phyloP scores from a whole-genome alignment of 1,140 invertebrate genomes.

The Araneus ventricosus region DNA sequence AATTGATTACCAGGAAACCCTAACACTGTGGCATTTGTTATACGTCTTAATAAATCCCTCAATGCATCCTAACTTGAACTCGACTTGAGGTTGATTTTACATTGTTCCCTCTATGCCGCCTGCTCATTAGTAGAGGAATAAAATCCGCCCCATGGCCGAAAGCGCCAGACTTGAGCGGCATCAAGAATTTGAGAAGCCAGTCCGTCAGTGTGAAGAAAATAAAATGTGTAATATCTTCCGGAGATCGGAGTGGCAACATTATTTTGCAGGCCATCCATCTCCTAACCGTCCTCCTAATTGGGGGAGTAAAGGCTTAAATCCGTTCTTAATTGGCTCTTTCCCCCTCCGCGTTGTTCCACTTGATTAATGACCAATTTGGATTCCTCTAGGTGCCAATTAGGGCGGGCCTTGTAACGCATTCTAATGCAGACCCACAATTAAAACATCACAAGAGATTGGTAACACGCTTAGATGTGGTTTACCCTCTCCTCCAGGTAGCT shows the following conservation, averaged over 20 bases:
- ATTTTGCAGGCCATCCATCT: slow-evolving; percentile 45
- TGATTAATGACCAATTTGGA: slow-evolving; percentile 59
- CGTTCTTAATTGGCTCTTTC: slow-evolving; percentile 58
- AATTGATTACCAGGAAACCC: no score
- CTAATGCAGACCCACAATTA: slow-evolving; percentile 54
- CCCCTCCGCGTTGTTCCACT: slow-evolving; percentile 5
- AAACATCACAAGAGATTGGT: slow-evolving; percentile 48
- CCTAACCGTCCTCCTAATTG: slow-evolving; percentile 45
- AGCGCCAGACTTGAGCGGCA: not conserved
- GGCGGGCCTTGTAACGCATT: slow-evolving; percentile 39
- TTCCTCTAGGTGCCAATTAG: slow-evolving; percentile 53
- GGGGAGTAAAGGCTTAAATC: slow-evolving; percentile 67
- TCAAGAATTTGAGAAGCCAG: no score
- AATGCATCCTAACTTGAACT: not conserved
- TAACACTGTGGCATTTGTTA: not conserved
- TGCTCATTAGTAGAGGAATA: not conserved
- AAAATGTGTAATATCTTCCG: slow-evolving; percentile 16
- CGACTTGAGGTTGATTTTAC: not conserved
- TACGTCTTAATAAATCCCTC: not conserved
- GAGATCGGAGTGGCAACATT: not conserved
- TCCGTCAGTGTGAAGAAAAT: not conserved
- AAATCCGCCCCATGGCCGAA: not conserved
- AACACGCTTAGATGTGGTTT: slow-evolving; percentile 47
- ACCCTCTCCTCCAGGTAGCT: slow-evolving; percentile 28
- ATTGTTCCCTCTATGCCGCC: not conserved